Base-by-base conservation (phyloP, 2,113 vertebrate genomes). In the Crotalus viridis region DNA sequence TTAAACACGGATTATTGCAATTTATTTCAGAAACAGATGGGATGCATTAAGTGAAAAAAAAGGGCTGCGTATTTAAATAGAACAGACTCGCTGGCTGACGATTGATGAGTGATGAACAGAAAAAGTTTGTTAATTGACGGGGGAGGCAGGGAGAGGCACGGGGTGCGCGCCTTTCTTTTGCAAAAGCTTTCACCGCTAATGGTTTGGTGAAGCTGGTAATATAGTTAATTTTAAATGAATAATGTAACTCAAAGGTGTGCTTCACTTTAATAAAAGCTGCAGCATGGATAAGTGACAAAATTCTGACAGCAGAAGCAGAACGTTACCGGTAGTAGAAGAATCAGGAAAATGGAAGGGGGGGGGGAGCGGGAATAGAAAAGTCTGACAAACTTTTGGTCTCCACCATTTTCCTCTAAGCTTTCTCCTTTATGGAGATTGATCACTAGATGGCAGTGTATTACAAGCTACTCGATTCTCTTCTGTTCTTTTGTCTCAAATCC, bases 1-100 rank as follows among this genome's bases (percentile, higher is more conserved):
- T 98, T 98, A 98, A 98, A 98, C 96, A 98, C 98, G 95, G 98
- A 98, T 98, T 98, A 98, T 98, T 98, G 98, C 98, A 97, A 98
- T 98, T 98, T 98, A 98, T 98, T 98, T 98, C 96, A 97, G 98
- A 98, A 98, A 98, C 98, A 98, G 98, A 98, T 98, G 98, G 98
- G 98, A 97, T 98, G 95, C 97, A 98, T 98, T 98, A 97, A 98
- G 97, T 95, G 96, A 97, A 85, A 28, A 61, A 43, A 86, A 97
- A 98, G 98, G 97, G 96, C 97, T 96, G 95, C 96, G 94, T 86
- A 1, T 98, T 97, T 97, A 97, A 98, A 97, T 93, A 97, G 97
- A 97, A 96, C 94, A 96, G 96, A 95, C 95, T 97, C 97, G 95
- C 96, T 97, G 93, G 96, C 95, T 97, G 97, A 97, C 95, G 97